phyloP scores from a whole-genome alignment of 2,113 vertebrate genomes.

The Epinephelus lanceolatus region DNA sequence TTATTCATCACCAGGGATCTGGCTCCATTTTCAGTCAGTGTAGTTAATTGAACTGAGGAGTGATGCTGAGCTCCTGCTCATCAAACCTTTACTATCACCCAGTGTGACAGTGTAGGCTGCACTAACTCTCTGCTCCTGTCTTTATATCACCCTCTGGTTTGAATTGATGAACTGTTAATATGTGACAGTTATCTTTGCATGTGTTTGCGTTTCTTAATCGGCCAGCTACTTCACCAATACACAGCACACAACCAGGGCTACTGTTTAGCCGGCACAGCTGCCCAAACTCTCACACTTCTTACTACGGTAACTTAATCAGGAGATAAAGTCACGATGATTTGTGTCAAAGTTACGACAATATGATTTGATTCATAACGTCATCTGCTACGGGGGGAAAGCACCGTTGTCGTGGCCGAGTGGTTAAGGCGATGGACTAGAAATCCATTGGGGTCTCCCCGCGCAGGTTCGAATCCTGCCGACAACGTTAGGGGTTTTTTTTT shows the following conservation, averaged over 20 bases:
- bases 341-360: no score
- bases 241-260: not conserved
- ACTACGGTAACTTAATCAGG: not conserved
- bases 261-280: slow-evolving; percentile 73
- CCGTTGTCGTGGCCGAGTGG: slow-evolving; percentile 81
- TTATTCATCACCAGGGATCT: not conserved
- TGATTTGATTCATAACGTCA: no score
- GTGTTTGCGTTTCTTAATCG: not conserved
- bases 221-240: not conserved
- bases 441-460: slow-evolving; percentile 95
- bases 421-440: slow-evolving; percentile 94
- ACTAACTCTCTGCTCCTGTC: no score
- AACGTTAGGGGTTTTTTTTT: no score
- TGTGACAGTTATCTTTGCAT: not conserved
- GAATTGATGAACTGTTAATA: not conserved
- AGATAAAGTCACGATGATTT: no score
- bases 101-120: not conserved
- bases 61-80: not conserved
- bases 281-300: no score
- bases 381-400: accelerated
- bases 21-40: not conserved
- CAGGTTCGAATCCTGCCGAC: slow-evolving; percentile 96
- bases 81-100: not conserved
- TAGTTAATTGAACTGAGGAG: no score
- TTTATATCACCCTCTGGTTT: not conserved